Base-by-base conservation (phyloP, 1,140 invertebrate genomes). In the Gryllus bimaculatus region DNA sequence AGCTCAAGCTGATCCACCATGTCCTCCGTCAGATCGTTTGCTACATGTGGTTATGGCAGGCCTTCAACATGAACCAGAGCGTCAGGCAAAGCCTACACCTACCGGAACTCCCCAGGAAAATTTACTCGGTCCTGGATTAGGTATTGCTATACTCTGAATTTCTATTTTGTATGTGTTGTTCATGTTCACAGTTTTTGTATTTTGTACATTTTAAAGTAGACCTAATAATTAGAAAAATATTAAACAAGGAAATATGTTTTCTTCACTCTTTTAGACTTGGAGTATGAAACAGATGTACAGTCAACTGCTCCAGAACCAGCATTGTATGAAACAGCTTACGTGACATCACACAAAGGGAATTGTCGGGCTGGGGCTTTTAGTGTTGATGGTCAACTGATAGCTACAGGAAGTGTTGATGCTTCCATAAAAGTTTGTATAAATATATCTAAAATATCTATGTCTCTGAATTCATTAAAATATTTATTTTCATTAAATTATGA, bases 301-400 rank as follows among this genome's bases (percentile, higher is more conserved):
- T 91, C 93, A 0, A 89, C 95, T 66, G 97, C 97, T 0, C 96
- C 97, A 0, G 96, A 98, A 84, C 96, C 96, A 47, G 95, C 96
- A 0, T 90, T 95, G 15, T 99, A 99, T 86, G 98, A 99, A 88
- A 99, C 98, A 0, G 97, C 97, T 6, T 99, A 99, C 86, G 96
- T 99, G 0, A 99, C 98, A 8, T 97, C 97, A 7, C 98, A 99
- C 85, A 99, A 99, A 88, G 97, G 94, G 80, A 93, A 96, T 80
- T 99, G 98, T 83, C 88, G 97, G 79, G 93, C 96, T 2, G 97
- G 96, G 18, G 96, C 96, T 47, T 99, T 99, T 85, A 98, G 96
- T 81, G 87, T 90, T 10, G 97, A 98, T 88, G 98, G 97, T 0
- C 94, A 97, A 82, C 87, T 99, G 0, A 95, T 99, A n/a, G 98